These are phyloP conservation scores for Plagodis dolabraria DNA, from an alignment of 2,888 invertebrate species.

Conservation along the genomic window DNA sequence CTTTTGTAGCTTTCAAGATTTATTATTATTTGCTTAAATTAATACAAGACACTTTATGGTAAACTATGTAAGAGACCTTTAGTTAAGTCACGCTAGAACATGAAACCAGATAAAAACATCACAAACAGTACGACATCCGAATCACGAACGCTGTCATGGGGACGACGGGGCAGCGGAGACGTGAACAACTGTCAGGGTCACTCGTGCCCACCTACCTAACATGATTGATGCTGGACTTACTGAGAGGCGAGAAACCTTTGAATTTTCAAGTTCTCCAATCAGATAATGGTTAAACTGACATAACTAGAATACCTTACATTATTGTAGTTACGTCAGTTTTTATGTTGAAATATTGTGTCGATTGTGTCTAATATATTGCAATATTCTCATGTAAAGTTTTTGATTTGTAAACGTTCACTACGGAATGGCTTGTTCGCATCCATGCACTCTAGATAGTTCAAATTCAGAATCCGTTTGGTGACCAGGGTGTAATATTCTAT, in stretches of 20 bases:
- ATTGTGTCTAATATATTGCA: too few relatives aligned
- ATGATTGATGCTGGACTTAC: conserved; percentile 24
- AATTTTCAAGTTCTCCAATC: conserved; percentile 13
- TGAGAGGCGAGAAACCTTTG: conserved; percentile 19
- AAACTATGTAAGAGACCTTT: background rate
- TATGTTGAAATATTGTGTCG: too few relatives aligned
- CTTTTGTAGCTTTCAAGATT: too few relatives aligned
- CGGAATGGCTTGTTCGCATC: too few relatives aligned
- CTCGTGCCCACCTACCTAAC: conserved; percentile 32
- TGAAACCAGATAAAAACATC: conserved; percentile 25
- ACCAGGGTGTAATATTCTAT: too few relatives aligned
- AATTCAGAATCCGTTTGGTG: too few relatives aligned
- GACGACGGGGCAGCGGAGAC: conserved; percentile 34
- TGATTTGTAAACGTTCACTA: too few relatives aligned
- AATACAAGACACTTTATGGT: background rate
- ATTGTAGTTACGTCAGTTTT: too few relatives aligned
- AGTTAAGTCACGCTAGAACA: conserved; percentile 8
- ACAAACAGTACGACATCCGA: conserved; percentile 62
- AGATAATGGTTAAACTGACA: conserved; percentile 22
- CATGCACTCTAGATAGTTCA: too few relatives aligned
- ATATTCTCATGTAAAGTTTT: too few relatives aligned
- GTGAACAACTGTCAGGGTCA: conserved; percentile 63
- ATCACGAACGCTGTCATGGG: conserved; percentile 68
- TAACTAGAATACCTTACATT: conserved; percentile 1
- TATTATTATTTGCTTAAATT: too few relatives aligned